Base-by-base conservation (phyloP, 2,113 vertebrate genomes). In the Gallinago undulata region DNA sequence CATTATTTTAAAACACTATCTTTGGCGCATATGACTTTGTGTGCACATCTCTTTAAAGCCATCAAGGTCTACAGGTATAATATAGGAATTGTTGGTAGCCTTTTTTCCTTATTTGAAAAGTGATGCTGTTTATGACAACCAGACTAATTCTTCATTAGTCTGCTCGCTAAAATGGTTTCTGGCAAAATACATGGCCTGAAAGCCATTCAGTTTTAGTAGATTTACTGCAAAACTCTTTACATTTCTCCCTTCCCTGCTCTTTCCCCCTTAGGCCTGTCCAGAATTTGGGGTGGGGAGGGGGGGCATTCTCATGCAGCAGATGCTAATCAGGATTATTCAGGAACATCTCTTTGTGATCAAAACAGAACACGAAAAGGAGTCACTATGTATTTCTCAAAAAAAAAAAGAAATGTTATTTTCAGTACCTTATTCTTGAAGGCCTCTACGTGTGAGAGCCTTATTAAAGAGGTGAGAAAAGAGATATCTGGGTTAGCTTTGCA, bases 1-100 rank as follows among this genome's bases (percentile, higher is more conserved):
- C 74, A 95, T 93, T 97, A 96, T 94, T 93, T 88, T 84, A 89
- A 93, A 86, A 50, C 19, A 5, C 73, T 63, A 0, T 63, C 37
- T 76, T 84, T 48, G 70, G 45, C n/a, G 37, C 55, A 6, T 50
- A 10, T 17, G 57, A 51, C 75, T 93, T 31, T 39, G 56, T 5
- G 5, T 5, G 3, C 28, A 57, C 55, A 37, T 83, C 70, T 84
- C 74, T 72, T 68, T 73, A 27, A 66, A 89, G 66, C 60, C 68
- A 35, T 85, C 87, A 68, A 66, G 60, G 35, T 3, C 17, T 22
- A 27, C 90, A 94, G 82, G 94, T 93, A 88, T 78, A 62, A 47
- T 9, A 13, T 3, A 47, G 50, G 85, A 63, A 27, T 48, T 74
- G 59, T 56, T 43, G 47, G 59, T 50, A 70, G 9, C n/a, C 14